Evolutionary conservation across 2,113 vertebrate genomes (phyloP), one percentile per base, ranked within the genome.

Genomic region (Passer domesticus): DNA sequence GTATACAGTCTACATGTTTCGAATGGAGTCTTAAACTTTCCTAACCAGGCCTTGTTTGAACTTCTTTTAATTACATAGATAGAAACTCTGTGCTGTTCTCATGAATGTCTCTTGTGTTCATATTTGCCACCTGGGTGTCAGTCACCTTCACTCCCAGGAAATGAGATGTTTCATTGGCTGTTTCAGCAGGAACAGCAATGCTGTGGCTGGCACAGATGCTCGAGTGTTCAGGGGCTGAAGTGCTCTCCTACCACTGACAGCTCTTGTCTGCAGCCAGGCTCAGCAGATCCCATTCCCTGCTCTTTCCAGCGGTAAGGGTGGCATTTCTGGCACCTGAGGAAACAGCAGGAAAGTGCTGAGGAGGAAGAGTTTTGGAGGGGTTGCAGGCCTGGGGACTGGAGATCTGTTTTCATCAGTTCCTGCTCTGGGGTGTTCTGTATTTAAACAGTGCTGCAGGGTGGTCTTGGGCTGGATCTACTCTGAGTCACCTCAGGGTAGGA

Each of bases 241-340:
- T 49, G 50, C 59, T 93, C 58, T 73, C 33, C 47, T 72, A 7
- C 53, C 56, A 23, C 73, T 30, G 47, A 28, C 58, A 72, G 90
- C 47, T 68, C 82, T 55, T 58, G 47, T 66, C 60, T 87, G 43
- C 66, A 75, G 64, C 63, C 56, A 59, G 77, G 35, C 66, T 44
- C 58, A 79, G 67, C 87, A 52, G 52, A 46, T 73, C 46, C 37
- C 0, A 0, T 49, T 85, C 79, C 74, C 70, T 78, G 73, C 56
- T 72, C 43, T 63, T 83, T 43, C 53, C 1, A 1, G 5, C 0
- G 0, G 56, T 9, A 24, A 82, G 56, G 1, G 3, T 12, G 3
- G 56, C 2, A 27, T 92, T 90, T 82, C 56, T 5, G 1, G 53
- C 75, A 76, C 62, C 91, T 83, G 75, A 92, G 66, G 88, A 79